Conservation (phyloP, 2,888 invertebrate genomes). For the Flabesymbios commensalis region DNA sequence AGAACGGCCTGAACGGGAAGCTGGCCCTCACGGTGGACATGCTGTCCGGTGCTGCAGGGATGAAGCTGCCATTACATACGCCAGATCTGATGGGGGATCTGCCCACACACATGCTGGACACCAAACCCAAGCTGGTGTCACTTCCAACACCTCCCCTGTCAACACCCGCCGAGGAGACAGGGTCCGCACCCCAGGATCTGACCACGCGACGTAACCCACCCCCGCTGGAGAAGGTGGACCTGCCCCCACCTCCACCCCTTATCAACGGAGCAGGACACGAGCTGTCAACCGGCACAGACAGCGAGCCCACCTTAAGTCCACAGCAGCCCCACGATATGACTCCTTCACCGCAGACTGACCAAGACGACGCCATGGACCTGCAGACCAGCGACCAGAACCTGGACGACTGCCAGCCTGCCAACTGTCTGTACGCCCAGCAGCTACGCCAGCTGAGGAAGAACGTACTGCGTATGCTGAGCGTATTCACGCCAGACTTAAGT, state of each 20-base stretch:
- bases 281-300: background rate
- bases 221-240: background rate
- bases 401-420: background rate
- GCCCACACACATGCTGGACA: background rate
- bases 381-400: background rate
- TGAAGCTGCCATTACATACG: background rate
- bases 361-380: too few species aligned
- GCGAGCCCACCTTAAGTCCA: background rate
- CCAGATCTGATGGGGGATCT: background rate
- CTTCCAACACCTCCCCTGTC: background rate
- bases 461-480: constrained; percentile 58
- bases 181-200: constrained; percentile 22
- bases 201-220: constrained; percentile 18
- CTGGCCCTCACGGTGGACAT: background rate
- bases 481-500: constrained; percentile 57
- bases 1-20: background rate
- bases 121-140: background rate
- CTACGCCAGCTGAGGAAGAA: constrained; percentile 53
- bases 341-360: background rate
- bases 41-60: background rate
- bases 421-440: constrained; percentile 49
- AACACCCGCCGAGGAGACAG: background rate
- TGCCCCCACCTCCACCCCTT: background rate
- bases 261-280: background rate
- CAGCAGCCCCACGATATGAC: background rate